Evolutionary conservation across 2,888 invertebrate genomes (phyloP), one percentile per base, ranked within the genome.

Genomic region (Phragmatobia fuliginosa): DNA sequence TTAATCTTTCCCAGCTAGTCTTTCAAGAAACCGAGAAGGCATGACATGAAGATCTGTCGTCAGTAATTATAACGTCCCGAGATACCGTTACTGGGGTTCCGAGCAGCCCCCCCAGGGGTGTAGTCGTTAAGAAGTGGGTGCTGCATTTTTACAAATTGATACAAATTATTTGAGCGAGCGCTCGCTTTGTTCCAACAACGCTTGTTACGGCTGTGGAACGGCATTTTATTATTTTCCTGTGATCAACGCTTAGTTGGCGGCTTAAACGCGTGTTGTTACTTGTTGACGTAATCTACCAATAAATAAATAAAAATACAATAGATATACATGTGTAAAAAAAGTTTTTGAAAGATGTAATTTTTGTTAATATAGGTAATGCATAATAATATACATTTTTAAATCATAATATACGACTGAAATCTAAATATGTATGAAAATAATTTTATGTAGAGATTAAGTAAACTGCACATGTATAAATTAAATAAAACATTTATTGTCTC

Each of bases 91-190:
- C 73, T 69, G 68, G 82, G 67, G 61, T 71, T 45, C 70, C 63
- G 76, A 86, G 87, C 85, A 86, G 85, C 77, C 80, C 81, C 80
- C 83, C 82, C 82, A 81, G 82, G 82, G 82, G 82, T 78, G 83
- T 82, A 77, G 85, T 81, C 84, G 83, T 83, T 84, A 85, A 86
- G 88, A 84, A 90, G 85, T 82, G 86, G 89, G 88, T 76, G 92
- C 86, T 94, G 94, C 94, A 95, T 94, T 95, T 94, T 95, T 94
- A 94, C 94, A 95, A 94, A 95, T 95, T 94, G 94, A 94, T 94
- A 95, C 95, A 94, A 94, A 95, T 95, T 95, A 95, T 94, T 94
- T 94, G 94, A 94, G 94, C 93, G 94, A 91, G 92, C 92, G 85
- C 88, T 87, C 93, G 94, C 94, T 95, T 94, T 95, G 94, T 95